Evolutionary conservation across 1,140 invertebrate species (phyloP).

Genomic region (Nilaparvata lugens): DNA sequence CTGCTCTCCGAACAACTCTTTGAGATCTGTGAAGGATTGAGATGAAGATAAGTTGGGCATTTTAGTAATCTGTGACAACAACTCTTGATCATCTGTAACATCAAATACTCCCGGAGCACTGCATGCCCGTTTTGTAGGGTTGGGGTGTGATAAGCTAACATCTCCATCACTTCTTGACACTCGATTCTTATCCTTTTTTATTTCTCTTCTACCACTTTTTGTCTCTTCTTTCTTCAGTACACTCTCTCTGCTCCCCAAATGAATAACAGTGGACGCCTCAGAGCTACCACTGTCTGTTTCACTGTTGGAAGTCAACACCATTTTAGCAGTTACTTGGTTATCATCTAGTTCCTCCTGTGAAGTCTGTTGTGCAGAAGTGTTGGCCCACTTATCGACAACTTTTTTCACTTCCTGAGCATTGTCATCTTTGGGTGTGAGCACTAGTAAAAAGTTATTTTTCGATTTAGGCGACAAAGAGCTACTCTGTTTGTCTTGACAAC

Average conservation of each 20-base stretch:
- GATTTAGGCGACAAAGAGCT: constrained; percentile 18
- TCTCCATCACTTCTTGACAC: constrained; percentile 14
- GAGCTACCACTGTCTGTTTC: constrained; percentile 27
- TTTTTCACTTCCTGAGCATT: constrained; percentile 37
- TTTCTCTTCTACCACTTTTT: background rate
- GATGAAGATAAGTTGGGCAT: constrained; percentile 15
- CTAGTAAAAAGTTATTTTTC: constrained; percentile 40
- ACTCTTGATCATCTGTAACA: background rate
- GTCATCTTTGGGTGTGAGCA: constrained; percentile 38
- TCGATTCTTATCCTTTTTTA: constrained; percentile 5
- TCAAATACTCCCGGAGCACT: constrained; percentile 11
- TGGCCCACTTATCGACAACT: constrained; percentile 40
- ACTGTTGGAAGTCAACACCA: constrained; percentile 21
- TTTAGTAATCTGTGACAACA: background rate
- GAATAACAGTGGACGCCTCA: constrained; percentile 29
- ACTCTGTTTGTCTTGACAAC: constrained; percentile 22
- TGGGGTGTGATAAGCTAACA: constrained; percentile 3
- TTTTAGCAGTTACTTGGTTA: constrained; percentile 17
- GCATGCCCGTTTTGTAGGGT: constrained; percentile 11
- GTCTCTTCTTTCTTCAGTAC: constrained; percentile 10
- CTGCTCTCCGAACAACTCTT: constrained; percentile 64
- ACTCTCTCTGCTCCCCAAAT: constrained; percentile 25
- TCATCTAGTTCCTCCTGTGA: constrained; percentile 11
- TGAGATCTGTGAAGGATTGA: constrained; percentile 61
- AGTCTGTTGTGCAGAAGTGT: constrained; percentile 10